These are phyloP conservation scores for Anguilla anguilla DNA, from an alignment of 2,797 vertebrate species.

Conservation along the genomic window DNA sequence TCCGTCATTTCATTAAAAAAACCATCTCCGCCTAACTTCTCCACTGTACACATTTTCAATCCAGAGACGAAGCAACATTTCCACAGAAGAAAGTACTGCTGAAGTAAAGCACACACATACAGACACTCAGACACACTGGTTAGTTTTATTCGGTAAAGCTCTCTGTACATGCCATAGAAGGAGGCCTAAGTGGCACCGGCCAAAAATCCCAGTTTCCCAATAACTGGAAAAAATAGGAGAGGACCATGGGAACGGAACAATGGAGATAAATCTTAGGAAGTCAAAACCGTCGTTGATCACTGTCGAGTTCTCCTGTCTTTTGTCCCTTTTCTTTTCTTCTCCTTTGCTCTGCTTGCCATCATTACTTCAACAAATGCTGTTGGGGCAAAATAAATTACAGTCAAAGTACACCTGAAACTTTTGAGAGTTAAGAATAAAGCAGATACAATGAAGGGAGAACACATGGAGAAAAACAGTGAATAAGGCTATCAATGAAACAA, in stretches of 20 bases:
- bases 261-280: slow-evolving; percentile 31
- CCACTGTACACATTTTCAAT: background rate
- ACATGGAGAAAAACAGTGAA: background rate
- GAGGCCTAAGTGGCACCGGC: slow-evolving; percentile 46
- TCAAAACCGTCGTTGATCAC: slow-evolving; percentile 38
- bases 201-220: slow-evolving; percentile 53
- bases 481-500: background rate
- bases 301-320: slow-evolving; percentile 43
- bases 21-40: background rate
- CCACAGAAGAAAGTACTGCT: background rate
- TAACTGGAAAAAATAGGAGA: slow-evolving; percentile 45
- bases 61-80: background rate
- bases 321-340: slow-evolving; percentile 42
- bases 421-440: background rate
- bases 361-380: slow-evolving; percentile 58
- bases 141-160: slow-evolving; percentile 61
- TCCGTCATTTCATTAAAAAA: background rate
- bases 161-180: slow-evolving; percentile 65
- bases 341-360: slow-evolving; percentile 42
- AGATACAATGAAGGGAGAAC: background rate
- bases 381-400: slow-evolving; percentile 18
- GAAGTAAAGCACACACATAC: background rate
- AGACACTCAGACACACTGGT: background rate
- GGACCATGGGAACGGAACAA: slow-evolving; percentile 31
- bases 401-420: background rate